These are phyloP conservation scores for Microchirus variegatus DNA, from an alignment of 2,797 vertebrate species.

Conservation along the genomic window DNA sequence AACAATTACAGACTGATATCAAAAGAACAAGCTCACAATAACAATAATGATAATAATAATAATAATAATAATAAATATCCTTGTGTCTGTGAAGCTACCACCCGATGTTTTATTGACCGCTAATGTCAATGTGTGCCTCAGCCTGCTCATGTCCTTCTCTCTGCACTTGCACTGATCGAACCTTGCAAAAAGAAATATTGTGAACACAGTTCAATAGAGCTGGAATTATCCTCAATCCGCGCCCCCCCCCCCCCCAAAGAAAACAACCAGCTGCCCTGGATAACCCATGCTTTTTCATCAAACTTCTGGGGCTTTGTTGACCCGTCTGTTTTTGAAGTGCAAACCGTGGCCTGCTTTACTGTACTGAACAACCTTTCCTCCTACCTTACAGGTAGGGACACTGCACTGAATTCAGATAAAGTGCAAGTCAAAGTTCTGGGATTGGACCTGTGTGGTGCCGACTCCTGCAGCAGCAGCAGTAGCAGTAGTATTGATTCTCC, in stretches of 20 bases:
- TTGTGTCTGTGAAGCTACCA: slow-evolving; percentile 46
- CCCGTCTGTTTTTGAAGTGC: slow-evolving; percentile 8
- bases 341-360: slow-evolving; percentile 9
- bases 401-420: neutral
- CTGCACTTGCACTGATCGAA: slow-evolving; percentile 56
- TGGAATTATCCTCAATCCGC: slow-evolving; percentile 40
- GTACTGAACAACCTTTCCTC: slow-evolving; percentile 2
- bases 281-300: neutral
- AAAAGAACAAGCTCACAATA: slow-evolving; percentile 62
- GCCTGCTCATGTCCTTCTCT: slow-evolving; percentile 47
- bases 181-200: slow-evolving; percentile 60
- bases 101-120: slow-evolving; percentile 66
- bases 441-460: slow-evolving; percentile 45
- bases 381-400: neutral
- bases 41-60: slow-evolving; percentile 10
- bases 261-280: slow-evolving; percentile 30
- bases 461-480: slow-evolving; percentile 40
- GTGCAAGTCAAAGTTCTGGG: slow-evolving; percentile 48
- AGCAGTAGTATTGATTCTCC: slow-evolving; percentile 68
- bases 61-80: neutral
- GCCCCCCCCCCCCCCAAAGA: too few species aligned
- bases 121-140: slow-evolving; percentile 59
- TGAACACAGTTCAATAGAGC: slow-evolving; percentile 53
- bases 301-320: slow-evolving; percentile 35
- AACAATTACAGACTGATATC: slow-evolving; percentile 61